These are phyloP conservation scores for Nineta flava DNA, from an alignment of 2,888 invertebrate genomes.

Conservation along the genomic window DNA sequence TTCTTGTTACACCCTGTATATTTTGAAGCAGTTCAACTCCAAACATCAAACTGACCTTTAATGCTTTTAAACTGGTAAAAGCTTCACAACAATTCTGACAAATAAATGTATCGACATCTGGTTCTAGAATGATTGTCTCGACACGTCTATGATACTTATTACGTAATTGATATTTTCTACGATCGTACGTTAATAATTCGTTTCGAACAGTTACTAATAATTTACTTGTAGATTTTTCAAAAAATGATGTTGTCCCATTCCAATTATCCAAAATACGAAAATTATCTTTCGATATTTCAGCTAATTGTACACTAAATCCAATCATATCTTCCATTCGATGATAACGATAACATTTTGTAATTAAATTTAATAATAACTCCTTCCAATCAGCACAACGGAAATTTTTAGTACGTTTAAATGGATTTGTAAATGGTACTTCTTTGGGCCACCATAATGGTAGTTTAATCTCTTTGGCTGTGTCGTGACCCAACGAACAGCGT, in stretches of 20 bases:
- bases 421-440: slow-evolving; percentile 46
- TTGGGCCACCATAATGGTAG: slow-evolving; percentile 59
- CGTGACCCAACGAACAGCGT: slow-evolving; percentile 54
- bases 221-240: slow-evolving; percentile 44
- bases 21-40: too few species aligned
- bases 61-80: neutral
- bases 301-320: slow-evolving; percentile 51
- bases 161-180: slow-evolving; percentile 1
- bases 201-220: slow-evolving; percentile 59
- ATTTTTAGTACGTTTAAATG: slow-evolving; percentile 37
- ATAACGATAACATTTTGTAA: slow-evolving; percentile 51
- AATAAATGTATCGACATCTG: neutral
- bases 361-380: slow-evolving; percentile 43
- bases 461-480: slow-evolving; percentile 33
- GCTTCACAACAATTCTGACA: neutral
- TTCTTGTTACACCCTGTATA: too few species aligned
- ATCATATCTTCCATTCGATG: slow-evolving; percentile 55
- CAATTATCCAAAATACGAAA: slow-evolving; percentile 54
- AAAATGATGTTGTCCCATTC: slow-evolving; percentile 56
- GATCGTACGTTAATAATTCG: slow-evolving; percentile 46
- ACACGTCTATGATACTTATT: neutral
- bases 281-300: slow-evolving; percentile 43
- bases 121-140: neutral
- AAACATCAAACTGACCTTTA: neutral
- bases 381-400: slow-evolving; percentile 37